These are phyloP conservation scores for Platanista minor DNA, from an alignment of 2,113 vertebrate genomes.

Conservation along the genomic window DNA sequence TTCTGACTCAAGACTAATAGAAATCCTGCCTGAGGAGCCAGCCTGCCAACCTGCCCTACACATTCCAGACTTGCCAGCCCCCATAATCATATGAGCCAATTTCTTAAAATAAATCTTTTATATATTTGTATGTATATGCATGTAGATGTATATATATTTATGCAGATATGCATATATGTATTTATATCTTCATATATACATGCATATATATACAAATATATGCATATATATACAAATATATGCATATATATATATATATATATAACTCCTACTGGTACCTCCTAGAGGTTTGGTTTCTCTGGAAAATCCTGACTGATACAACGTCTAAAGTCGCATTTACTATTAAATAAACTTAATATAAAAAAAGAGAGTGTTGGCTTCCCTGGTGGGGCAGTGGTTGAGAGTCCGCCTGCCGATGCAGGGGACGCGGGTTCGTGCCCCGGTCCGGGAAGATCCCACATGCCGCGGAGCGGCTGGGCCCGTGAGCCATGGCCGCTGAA, in stretches of 20 bases:
- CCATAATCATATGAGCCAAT: not conserved
- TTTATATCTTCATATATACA: not conserved
- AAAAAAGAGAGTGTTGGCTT: not conserved
- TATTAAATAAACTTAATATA: not conserved
- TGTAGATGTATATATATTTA: too few species aligned
- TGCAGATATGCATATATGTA: accelerated
- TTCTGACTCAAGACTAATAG: not conserved
- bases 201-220: not conserved
- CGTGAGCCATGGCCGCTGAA: too few species aligned
- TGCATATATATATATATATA: not conserved
- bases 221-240: not conserved
- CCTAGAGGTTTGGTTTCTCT: not conserved
- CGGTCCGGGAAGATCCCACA: too few species aligned
- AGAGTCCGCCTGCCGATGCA: too few species aligned
- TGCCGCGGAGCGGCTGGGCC: too few species aligned
- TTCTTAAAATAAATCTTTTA: not conserved
- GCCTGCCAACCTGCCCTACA: not conserved
- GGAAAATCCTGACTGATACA: not conserved
- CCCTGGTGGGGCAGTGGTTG: too few species aligned
- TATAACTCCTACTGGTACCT: not conserved
- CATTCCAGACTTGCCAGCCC: not conserved
- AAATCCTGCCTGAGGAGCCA: not conserved
- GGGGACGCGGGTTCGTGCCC: too few species aligned
- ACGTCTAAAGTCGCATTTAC: not conserved
- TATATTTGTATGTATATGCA: not conserved